These are phyloP conservation scores for Alentia gelatinosa DNA, from an alignment of 2,888 invertebrate genomes.

Conservation along the genomic window DNA sequence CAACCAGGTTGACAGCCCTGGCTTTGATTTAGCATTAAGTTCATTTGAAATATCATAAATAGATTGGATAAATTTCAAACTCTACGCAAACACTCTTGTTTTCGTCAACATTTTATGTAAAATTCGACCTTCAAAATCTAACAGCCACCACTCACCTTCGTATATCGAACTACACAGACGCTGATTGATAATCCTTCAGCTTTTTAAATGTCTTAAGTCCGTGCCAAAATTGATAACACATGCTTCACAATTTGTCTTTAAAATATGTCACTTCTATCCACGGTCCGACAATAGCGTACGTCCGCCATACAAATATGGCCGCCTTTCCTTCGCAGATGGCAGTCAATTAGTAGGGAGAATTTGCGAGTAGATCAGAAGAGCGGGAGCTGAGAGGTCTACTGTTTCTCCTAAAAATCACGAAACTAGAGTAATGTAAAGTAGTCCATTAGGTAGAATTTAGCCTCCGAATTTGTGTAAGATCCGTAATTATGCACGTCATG, in stretches of 20 bases:
- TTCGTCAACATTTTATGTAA: conserved; percentile 33
- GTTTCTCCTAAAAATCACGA: background rate
- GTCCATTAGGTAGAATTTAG: background rate
- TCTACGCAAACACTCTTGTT: conserved; percentile 44
- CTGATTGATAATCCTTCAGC: background rate
- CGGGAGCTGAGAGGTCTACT: background rate
- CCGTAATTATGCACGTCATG: conserved; percentile 3
- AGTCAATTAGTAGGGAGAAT: conserved; percentile 56
- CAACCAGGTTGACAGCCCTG: background rate
- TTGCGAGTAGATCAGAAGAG: conserved; percentile 49
- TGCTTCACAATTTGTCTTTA: conserved; percentile 37
- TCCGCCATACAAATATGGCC: conserved; percentile 59
- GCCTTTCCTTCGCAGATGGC: conserved; percentile 55
- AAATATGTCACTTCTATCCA: conserved; percentile 41
- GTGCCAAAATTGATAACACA: conserved; percentile 14
- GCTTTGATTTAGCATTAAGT: background rate
- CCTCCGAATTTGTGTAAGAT: background rate
- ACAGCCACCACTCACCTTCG: background rate
- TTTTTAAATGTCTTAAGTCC: conserved; percentile 17
- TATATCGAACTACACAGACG: background rate
- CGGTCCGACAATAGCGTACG: conserved; percentile 52
- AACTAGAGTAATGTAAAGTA: background rate
- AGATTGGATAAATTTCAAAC: conserved; percentile 43
- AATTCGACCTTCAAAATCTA: conserved; percentile 54
- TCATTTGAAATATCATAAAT: conserved; percentile 23